Evolutionary conservation across 2,888 invertebrate genomes (phyloP), one percentile per base, ranked within the genome.

Genomic region (Polylopha cassiicola): DNA sequence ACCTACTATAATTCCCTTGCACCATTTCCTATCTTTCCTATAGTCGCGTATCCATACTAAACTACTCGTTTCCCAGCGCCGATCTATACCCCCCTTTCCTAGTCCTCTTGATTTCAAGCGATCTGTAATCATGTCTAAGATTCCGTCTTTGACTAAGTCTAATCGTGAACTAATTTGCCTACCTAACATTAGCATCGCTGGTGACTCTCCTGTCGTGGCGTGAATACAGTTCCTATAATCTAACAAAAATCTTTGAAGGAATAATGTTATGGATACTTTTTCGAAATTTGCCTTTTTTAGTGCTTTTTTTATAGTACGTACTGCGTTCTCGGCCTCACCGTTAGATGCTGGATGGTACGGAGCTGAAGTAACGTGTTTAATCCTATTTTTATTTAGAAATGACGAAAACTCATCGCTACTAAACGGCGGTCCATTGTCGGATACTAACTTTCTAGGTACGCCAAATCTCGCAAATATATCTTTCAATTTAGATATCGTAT

Each of bases 351-450:
- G 39, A 13, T 39, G 34, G 18, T 39, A 39, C 6, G 33, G 39
- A 1, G 36, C 21, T 8, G 34, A 36, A 2, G 24, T 24, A 3
- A 31, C 16, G n/a, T 41, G 36, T 22, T 6, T 14, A 5, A 36
- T 14, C 2, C 32, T 28, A 10, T 33, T 37, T 9, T 27, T 37
- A 6, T 29, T n/a, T 5, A 28, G 6, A 15, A 37, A 43, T 10
- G 3, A 2, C 10, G 16, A 7, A 9, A 33, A 43, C 15, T 43
- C 33, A 0, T 17, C 9, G 15, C 34, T 38, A 3, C 26, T 21
- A 10, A 32, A 37, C 3, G 37, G 22, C 2, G 42, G 42, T 2
- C 37, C 37, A 17, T 43, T 37, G 21, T 43, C 43, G 1, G 33
- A 16, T 2, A 43, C 43, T 5, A 43, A 9, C 10, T 43, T 31